Evolutionary conservation across 2,797 vertebrate species (phyloP).

Genomic region (Scolopax bukidnonensis): DNA sequence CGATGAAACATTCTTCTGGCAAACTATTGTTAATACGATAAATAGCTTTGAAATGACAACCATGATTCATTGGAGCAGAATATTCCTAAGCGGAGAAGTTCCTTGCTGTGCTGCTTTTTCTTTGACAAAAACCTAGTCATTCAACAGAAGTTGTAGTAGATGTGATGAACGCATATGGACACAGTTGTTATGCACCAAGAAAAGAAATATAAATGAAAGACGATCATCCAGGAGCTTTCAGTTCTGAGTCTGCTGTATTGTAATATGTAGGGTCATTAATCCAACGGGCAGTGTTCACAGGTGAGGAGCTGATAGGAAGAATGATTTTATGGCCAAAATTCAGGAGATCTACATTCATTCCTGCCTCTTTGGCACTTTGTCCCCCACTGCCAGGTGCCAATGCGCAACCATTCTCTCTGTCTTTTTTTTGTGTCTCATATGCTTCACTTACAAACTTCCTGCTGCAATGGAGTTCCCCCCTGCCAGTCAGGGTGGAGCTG

Average conservation of each 20-base stretch:
- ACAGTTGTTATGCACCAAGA: background rate
- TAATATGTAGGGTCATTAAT: background rate
- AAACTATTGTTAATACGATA: slow-evolving; percentile 39
- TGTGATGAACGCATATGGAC: background rate
- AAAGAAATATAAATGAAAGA: background rate
- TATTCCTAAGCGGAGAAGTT: slow-evolving; percentile 43
- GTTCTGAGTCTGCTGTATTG: background rate
- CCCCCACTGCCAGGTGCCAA: background rate
- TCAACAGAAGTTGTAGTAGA: background rate
- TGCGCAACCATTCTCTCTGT: background rate
- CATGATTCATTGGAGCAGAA: slow-evolving; percentile 36
- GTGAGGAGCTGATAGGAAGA: background rate
- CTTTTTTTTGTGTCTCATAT: background rate
- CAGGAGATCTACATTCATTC: background rate
- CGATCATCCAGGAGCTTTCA: background rate
- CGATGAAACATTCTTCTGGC: slow-evolving; percentile 40
- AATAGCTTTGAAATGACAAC: slow-evolving; percentile 33
- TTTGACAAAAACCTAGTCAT: background rate
- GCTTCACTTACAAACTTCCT: background rate
- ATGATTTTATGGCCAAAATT: background rate
- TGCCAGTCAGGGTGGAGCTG: background rate
- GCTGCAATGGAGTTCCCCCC: background rate
- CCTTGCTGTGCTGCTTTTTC: background rate
- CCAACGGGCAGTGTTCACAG: background rate
- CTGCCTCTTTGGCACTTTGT: background rate